Percentiles rank a stretch among this genome's conserved stretches.
Evolutionary conservation across 2,797 vertebrate genomes (phyloP).

Genomic region (Carcharodon carcharias): DNA sequence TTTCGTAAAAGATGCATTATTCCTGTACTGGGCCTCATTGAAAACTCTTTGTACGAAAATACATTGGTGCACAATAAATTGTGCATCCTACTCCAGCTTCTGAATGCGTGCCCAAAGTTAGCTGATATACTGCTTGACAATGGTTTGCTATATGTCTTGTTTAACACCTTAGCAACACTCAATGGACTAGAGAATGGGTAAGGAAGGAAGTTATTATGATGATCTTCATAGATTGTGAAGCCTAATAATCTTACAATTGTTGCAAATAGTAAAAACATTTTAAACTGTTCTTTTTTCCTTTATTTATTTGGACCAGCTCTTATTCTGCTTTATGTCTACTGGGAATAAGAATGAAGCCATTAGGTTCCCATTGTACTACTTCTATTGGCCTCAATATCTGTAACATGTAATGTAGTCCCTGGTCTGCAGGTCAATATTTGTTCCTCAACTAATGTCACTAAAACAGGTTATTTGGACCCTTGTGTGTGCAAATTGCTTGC

Average conservation of each 20-base stretch:
- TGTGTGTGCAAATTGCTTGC: background rate
- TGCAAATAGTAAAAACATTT: background rate
- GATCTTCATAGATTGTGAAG: background rate
- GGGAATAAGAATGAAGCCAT: background rate
- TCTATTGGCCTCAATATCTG: background rate
- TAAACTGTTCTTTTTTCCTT: background rate
- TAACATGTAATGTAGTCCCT: background rate
- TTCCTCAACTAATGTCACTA: background rate
- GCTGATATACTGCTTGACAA: slow-evolving; percentile 93
- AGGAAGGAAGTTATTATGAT: slow-evolving; percentile 47
- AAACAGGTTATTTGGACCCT: background rate
- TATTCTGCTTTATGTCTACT: background rate
- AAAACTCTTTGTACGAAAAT: slow-evolving; percentile 88
- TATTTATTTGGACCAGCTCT: background rate
- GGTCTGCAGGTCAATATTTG: background rate
- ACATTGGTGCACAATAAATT: slow-evolving; percentile 81
- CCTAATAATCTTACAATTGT: background rate
- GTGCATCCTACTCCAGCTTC: slow-evolving; percentile 83
- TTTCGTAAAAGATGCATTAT: slow-evolving; percentile 90
- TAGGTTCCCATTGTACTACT: background rate
- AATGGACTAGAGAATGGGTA: slow-evolving; percentile 93
- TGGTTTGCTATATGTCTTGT: slow-evolving; percentile 88
- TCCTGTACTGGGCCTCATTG: slow-evolving; percentile 85
- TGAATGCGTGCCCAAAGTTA: slow-evolving; percentile 89
- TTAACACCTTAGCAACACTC: slow-evolving; percentile 86